A percentile compares a stretch with the other conserved stretches of the same genome.
Conservation (phyloP, 1,140 invertebrate genomes). For the Drosophila pandora region DNA sequence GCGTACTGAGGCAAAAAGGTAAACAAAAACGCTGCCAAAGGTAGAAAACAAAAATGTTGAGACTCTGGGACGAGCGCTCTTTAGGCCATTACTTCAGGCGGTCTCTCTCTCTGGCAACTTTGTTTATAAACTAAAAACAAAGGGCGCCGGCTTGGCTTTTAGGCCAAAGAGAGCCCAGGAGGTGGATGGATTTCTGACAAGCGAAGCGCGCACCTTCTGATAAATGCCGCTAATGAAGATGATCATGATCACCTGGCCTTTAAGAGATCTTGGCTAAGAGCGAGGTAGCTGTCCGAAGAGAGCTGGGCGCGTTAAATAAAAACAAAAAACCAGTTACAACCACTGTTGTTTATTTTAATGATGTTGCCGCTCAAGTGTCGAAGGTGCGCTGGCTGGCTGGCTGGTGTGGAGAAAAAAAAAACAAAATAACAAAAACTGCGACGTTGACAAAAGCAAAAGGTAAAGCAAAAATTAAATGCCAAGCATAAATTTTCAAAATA, state of each 20-base stretch:
- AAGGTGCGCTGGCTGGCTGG: conserved; percentile 17
- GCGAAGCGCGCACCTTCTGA: conserved; percentile 53
- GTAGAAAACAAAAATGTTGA: conserved; percentile 55
- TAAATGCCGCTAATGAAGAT: conserved; percentile 66
- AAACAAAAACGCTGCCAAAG: conserved; percentile 78
- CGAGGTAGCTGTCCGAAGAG: not conserved
- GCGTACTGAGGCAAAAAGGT: conserved; percentile 75
- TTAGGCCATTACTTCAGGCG: too few species aligned
- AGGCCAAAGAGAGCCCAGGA: not conserved
- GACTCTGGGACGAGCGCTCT: conserved; percentile 22
- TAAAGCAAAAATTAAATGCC: conserved; percentile 53
- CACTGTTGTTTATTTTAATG: conserved; percentile 70
- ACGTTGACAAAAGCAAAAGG: conserved; percentile 69
- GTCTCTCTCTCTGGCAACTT: conserved; percentile 52
- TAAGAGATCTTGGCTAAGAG: conserved; percentile 51
- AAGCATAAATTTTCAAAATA: conserved; percentile 35
- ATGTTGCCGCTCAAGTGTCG: conserved; percentile 50
- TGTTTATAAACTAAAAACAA: conserved; percentile 71
- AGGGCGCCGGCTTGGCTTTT: conserved; percentile 26
- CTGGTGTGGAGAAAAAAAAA: conserved; percentile 1
- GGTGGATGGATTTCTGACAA: conserved; percentile 25
- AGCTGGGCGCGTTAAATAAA: conserved; percentile 22
- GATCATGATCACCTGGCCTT: conserved; percentile 34
- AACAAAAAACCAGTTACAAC: conserved; percentile 71
- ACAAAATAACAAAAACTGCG: conserved; percentile 46